Base-by-base conservation (phyloP, 2,888 invertebrate genomes). In the Caenorhabditis sulstoni region DNA sequence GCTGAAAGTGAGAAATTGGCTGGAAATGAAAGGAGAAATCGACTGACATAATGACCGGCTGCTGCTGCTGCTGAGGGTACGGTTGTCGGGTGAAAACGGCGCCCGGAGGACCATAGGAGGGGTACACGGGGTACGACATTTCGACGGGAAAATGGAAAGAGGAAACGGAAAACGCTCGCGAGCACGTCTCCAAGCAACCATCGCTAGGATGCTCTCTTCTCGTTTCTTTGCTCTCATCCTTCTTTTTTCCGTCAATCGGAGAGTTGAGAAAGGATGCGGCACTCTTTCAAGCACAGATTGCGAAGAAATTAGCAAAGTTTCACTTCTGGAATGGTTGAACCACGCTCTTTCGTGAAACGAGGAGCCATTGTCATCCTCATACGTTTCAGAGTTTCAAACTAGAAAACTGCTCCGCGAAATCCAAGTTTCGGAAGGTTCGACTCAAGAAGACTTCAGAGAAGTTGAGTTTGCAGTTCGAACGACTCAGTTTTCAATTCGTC, bases 61-160 rank as follows among this genome's bases (percentile, higher is more conserved):
- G 75, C 20, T 75, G 74, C n/a, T n/a, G n/a, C n/a, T 75, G 75
- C 35, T 55, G 67, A 0, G 75, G 75, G 44, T 75, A 75, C 47
- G 75, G 75, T 37, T 75, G 75, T 29, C 67, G 75, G 0, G 75
- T 75, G 55, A 67, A 75, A 1, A 75, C 75, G 5, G 41, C 52
- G 1, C 53, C 53, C 8, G 37, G 50, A 8, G 16, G 44, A 2
- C 45, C 47, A 57, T 75, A 75, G 1, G 75, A 62, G 7, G 75
- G 75, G 49, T 66, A 41, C 14, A 65, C 65, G 5, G 74, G 65
- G 39, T 61, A 67, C n/a, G 67, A 67, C 61, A 75, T 67, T 14
- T 29, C 11, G 14, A n/a, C 20, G 22, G 52, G 12, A 29, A 5
- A 29, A 3, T 12, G 18, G 3, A 55, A 14, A 58, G 57, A 22